Conservation (phyloP, 1,140 invertebrate genomes). For the Ptiloglossa arizonensis region DNA sequence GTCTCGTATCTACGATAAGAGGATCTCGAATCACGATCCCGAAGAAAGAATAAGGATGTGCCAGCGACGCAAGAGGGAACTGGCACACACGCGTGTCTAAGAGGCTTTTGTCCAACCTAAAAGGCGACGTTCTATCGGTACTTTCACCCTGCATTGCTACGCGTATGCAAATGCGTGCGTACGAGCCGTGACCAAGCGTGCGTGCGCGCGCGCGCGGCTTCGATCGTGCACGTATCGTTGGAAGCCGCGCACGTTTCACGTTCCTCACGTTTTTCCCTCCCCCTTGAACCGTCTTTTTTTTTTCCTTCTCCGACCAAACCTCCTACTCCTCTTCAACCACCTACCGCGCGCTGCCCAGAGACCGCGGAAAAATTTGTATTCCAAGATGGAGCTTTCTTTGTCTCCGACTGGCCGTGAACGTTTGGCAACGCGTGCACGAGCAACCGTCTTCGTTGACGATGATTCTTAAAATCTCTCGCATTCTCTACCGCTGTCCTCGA, state of each 20-base stretch:
- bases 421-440: slow-evolving; percentile 23
- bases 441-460: background rate
- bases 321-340: background rate
- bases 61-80: too few relatives aligned
- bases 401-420: background rate
- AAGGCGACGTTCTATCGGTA: slow-evolving; percentile 34
- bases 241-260: slow-evolving; percentile 30
- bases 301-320: too few relatives aligned
- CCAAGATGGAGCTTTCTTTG: slow-evolving; percentile 11
- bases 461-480: background rate
- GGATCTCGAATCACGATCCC: too few relatives aligned
- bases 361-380: slow-evolving; percentile 38
- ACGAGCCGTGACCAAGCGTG: slow-evolving; percentile 31
- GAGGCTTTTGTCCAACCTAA: slow-evolving; percentile 21
- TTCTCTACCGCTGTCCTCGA: background rate
- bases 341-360: background rate
- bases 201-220: slow-evolving; percentile 39
- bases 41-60: too few relatives aligned
- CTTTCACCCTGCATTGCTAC: slow-evolving; percentile 51
- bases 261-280: slow-evolving; percentile 21
- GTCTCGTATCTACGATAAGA: too few relatives aligned
- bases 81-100: background rate
- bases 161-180: slow-evolving; percentile 48
- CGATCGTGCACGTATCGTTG: slow-evolving; percentile 18
- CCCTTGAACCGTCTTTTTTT: background rate